Percentiles rank a stretch among this genome's conserved stretches.
phyloP scores from a whole-genome alignment of 2,888 invertebrate species.

The Caenorhabditis afra region DNA sequence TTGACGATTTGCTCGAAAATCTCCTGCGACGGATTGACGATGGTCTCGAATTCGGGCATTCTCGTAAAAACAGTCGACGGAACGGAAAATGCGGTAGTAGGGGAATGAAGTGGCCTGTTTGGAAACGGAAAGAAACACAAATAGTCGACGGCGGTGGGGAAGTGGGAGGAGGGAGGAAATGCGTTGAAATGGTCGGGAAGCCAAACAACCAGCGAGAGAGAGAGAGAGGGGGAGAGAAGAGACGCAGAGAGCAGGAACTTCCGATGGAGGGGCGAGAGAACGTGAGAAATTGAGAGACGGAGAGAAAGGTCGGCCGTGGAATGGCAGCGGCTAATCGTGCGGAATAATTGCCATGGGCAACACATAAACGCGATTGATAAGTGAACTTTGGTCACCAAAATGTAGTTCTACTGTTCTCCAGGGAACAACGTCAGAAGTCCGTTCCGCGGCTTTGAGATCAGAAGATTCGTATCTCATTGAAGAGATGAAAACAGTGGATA shows the following conservation, averaged over 20 bases:
- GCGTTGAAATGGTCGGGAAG: neutral
- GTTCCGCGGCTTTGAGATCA: no score
- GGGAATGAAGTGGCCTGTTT: conserved; percentile 6
- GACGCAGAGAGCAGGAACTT: conserved; percentile 16
- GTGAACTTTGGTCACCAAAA: no score
- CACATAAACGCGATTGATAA: no score
- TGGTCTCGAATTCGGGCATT: conserved; percentile 48
- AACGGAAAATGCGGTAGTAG: neutral
- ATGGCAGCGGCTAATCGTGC: no score
- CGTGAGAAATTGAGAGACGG: no score
- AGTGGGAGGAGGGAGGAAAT: neutral
- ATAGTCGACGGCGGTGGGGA: neutral
- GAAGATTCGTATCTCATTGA: no score
- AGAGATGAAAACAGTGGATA: no score
- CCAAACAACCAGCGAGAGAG: neutral
- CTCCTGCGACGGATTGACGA: conserved; percentile 54
- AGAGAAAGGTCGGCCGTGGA: no score
- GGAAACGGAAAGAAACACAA: neutral
- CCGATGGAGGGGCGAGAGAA: neutral
- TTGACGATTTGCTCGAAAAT: conserved; percentile 55
- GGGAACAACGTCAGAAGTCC: no score
- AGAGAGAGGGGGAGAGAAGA: conserved; percentile 1
- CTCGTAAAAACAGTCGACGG: neutral
- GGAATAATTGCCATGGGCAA: no score
- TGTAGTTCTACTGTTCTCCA: no score